phyloP scores from a whole-genome alignment of 2,888 invertebrate species.

The Saturnia pavonia region DNA sequence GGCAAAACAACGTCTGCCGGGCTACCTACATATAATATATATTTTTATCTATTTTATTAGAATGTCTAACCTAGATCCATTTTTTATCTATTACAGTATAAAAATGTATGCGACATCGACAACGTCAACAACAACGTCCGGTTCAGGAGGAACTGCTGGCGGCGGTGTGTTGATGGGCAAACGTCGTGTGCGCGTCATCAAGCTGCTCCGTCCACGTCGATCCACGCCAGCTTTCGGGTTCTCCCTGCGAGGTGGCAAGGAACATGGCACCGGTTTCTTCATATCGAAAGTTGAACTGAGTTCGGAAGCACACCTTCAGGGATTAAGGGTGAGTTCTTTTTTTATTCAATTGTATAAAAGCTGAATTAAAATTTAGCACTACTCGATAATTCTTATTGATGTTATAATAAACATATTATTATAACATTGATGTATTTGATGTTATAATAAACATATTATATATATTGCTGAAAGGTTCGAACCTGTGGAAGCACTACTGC shows the following conservation, averaged over 20 bases:
- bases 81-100: slow-evolving; percentile 34
- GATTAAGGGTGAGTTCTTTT: slow-evolving; percentile 86
- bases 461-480: too few species aligned
- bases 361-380: neutral
- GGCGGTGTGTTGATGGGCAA: slow-evolving; percentile 38
- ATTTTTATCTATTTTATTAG: neutral
- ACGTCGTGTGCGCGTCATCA: slow-evolving; percentile 68
- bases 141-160: slow-evolving; percentile 51
- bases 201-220: slow-evolving; percentile 70
- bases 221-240: slow-evolving; percentile 88
- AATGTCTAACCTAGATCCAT: neutral
- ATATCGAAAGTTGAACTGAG: slow-evolving; percentile 93
- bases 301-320: slow-evolving; percentile 93
- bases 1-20: too few species aligned
- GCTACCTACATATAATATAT: too few species aligned
- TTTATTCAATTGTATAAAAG: neutral
- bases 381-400: too few species aligned
- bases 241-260: slow-evolving; percentile 92
- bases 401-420: too few species aligned
- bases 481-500: too few species aligned
- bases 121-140: slow-evolving; percentile 68
- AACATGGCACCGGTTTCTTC: slow-evolving; percentile 96
- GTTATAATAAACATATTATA: too few species aligned
- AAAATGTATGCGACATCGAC: slow-evolving; percentile 70
- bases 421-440: too few species aligned